phyloP scores from a whole-genome alignment of 2,888 invertebrate species.

The Rhamnusium bicolor region DNA sequence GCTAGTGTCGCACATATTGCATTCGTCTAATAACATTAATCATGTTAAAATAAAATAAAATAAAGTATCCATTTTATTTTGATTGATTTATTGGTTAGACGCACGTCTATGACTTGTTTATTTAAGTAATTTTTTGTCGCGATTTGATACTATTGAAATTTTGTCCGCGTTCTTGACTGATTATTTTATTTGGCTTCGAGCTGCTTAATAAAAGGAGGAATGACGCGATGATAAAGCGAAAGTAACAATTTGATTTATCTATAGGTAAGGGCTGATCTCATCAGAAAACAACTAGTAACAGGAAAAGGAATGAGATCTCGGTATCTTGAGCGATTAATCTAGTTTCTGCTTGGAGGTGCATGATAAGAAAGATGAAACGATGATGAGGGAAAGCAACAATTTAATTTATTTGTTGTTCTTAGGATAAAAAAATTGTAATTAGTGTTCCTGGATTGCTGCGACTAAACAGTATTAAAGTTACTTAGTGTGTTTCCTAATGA shows the following conservation, averaged over 20 bases:
- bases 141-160: background rate
- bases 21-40: too few relatives aligned
- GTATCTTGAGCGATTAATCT: slow-evolving; percentile 18
- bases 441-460: slow-evolving; percentile 1
- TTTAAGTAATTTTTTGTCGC: too few relatives aligned
- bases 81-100: too few relatives aligned
- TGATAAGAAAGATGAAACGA: slow-evolving; percentile 22
- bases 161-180: too few relatives aligned
- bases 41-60: too few relatives aligned
- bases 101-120: too few relatives aligned
- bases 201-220: background rate
- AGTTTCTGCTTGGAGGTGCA: slow-evolving; percentile 24
- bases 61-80: too few relatives aligned
- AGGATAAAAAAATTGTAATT: slow-evolving; percentile 8
- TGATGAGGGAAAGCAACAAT: slow-evolving; percentile 23
- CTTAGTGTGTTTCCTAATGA: too few relatives aligned
- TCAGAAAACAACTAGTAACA: slow-evolving; percentile 11
- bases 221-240: slow-evolving; percentile 6
- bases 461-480: background rate
- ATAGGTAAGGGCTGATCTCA: slow-evolving; percentile 8
- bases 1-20: too few relatives aligned
- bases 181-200: background rate
- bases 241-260: slow-evolving; percentile 21
- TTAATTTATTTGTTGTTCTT: slow-evolving; percentile 22
- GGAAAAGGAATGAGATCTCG: slow-evolving; percentile 13